Percentiles rank a stretch among this genome's conserved stretches.
phyloP scores from a whole-genome alignment of 2,888 invertebrate genomes.

The Hypsopygia costalis region DNA sequence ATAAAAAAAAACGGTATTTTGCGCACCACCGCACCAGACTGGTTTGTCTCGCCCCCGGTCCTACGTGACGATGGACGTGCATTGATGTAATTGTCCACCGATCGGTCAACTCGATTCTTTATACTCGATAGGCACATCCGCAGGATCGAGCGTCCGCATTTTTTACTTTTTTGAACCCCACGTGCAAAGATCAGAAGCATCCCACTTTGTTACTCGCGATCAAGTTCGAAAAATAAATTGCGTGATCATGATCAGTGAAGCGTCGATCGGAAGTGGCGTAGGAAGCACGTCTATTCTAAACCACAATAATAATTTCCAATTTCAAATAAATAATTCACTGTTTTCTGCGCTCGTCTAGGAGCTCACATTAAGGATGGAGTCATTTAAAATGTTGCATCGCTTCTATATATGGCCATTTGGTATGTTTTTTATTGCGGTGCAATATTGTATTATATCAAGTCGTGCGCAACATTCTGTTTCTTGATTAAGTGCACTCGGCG shows the following conservation, averaged over 20 bases:
- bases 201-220: conserved; percentile 31
- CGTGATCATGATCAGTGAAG: conserved; percentile 67
- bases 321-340: conserved; percentile 70
- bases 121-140: conserved; percentile 46
- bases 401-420: conserved; percentile 28
- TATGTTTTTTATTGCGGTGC: conserved; percentile 31
- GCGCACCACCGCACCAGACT: conserved; percentile 50
- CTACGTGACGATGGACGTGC: conserved; percentile 57
- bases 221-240: conserved; percentile 50
- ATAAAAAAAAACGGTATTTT: conserved; percentile 66
- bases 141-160: conserved; percentile 40
- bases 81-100: conserved; percentile 66
- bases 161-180: conserved; percentile 31
- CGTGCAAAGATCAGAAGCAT: conserved; percentile 28
- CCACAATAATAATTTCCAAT: conserved; percentile 76
- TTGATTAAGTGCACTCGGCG: conserved; percentile 45
- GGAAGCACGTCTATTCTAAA: conserved; percentile 76
- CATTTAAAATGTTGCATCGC: conserved; percentile 39
- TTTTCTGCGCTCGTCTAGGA: conserved; percentile 41
- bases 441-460: conserved; percentile 42
- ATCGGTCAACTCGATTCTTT: conserved; percentile 47
- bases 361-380: conserved; percentile 44
- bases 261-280: conserved; percentile 65
- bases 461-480: conserved; percentile 37
- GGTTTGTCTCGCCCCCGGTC: conserved; percentile 57